Percentiles rank a stretch among this genome's conserved stretches.
Evolutionary conservation across 1,140 invertebrate species (phyloP).

Genomic region (Zaprionus vittiger): DNA sequence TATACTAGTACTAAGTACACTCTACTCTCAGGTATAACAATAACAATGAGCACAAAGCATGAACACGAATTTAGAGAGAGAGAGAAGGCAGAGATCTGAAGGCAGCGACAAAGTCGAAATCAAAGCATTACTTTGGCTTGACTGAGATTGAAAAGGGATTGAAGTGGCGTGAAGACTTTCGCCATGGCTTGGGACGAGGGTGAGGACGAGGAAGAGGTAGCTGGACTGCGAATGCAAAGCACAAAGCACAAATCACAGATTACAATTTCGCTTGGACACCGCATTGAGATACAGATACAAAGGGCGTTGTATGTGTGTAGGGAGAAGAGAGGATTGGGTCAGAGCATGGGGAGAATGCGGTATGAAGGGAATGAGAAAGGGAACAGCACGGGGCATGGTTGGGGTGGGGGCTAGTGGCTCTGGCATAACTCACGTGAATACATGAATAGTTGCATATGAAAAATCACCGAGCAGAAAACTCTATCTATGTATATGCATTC

Average conservation of each 20-base stretch:
- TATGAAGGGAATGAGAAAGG: neutral
- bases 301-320: neutral
- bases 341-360: constrained; percentile 2
- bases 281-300: constrained; percentile 31
- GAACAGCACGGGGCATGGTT: neutral
- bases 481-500: constrained; percentile 52
- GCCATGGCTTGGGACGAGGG: neutral
- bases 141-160: constrained; percentile 11
- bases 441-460: constrained; percentile 66
- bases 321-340: constrained; percentile 12
- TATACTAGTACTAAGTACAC: neutral
- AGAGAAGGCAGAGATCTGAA: neutral
- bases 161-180: neutral
- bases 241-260: constrained; percentile 57
- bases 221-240: constrained; percentile 23
- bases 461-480: constrained; percentile 64
- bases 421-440: constrained; percentile 60
- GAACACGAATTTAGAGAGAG: neutral
- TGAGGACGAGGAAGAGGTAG: neutral
- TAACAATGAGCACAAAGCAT: constrained; percentile 18
- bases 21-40: constrained; percentile 13
- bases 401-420: constrained; percentile 7
- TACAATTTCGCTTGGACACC: constrained; percentile 48
- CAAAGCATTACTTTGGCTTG: constrained; percentile 37
- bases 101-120: constrained; percentile 33